Conservation (phyloP, 2,113 vertebrate species). For the Otus sunia region DNA sequence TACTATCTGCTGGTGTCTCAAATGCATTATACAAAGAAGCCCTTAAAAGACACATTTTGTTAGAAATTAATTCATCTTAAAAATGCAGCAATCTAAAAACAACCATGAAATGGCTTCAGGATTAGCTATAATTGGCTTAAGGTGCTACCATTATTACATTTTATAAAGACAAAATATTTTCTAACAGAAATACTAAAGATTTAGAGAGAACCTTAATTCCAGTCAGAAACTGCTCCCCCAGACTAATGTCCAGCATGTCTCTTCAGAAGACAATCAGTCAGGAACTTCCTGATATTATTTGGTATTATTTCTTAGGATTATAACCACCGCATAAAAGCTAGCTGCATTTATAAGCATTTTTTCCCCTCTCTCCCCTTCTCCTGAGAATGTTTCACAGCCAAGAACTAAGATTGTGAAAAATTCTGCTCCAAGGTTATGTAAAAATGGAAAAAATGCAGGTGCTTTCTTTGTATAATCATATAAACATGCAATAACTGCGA, state of each 20-base stretch:
- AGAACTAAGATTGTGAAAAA: not conserved
- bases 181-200: not conserved
- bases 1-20: not conserved
- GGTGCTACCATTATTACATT: not conserved
- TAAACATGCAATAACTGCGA: not conserved
- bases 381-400: not conserved
- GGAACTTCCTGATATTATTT: not conserved
- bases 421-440: not conserved
- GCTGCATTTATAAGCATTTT: not conserved
- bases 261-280: not conserved
- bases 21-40: not conserved
- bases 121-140: not conserved
- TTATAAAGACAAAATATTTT: not conserved
- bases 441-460: not conserved
- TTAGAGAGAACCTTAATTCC: not conserved
- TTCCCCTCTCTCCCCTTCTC: not conserved
- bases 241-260: not conserved
- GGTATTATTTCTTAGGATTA: not conserved
- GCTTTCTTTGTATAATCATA: not conserved
- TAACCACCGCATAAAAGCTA: not conserved
- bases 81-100: not conserved
- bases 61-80: constrained; percentile 36
- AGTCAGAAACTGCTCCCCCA: not conserved
- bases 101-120: not conserved
- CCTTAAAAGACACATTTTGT: not conserved